phyloP scores from a whole-genome alignment of 2,113 vertebrate species.

The Bubo bubo region DNA sequence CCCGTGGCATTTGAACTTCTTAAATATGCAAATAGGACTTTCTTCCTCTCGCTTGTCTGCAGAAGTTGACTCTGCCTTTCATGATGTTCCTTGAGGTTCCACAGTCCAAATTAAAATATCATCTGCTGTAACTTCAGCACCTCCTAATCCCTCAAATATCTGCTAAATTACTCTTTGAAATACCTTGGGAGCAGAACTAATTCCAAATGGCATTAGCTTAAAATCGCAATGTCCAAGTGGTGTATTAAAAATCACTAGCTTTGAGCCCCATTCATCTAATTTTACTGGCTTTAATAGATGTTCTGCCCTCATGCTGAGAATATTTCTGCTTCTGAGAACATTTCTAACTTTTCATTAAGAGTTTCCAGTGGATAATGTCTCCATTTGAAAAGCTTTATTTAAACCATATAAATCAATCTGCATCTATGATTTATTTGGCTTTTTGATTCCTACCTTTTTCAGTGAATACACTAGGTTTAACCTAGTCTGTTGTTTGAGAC shows the following conservation, averaged over 20 bases:
- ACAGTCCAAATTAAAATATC: not conserved
- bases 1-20: not conserved
- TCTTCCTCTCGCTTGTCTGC: not conserved
- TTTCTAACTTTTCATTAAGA: constrained; percentile 17
- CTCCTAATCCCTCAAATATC: constrained; percentile 6
- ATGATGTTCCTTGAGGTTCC: not conserved
- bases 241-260: constrained; percentile 26
- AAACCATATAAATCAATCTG: constrained; percentile 25
- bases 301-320: constrained; percentile 23
- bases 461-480: not conserved
- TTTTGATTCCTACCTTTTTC: not conserved
- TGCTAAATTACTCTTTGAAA: constrained; percentile 35
- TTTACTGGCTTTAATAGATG: constrained; percentile 28
- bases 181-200: constrained; percentile 32
- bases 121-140: not conserved
- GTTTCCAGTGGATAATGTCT: constrained; percentile 21
- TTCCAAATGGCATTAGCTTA: constrained; percentile 24
- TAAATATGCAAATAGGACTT: not conserved
- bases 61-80: not conserved
- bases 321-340: constrained; percentile 36
- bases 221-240: not conserved
- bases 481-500: not conserved
- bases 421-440: constrained; percentile 5
- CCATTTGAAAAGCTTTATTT: constrained; percentile 24
- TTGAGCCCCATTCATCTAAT: constrained; percentile 17